These are phyloP conservation scores for Thamnophis elegans DNA, from an alignment of 2,797 vertebrate species.

Conservation along the genomic window DNA sequence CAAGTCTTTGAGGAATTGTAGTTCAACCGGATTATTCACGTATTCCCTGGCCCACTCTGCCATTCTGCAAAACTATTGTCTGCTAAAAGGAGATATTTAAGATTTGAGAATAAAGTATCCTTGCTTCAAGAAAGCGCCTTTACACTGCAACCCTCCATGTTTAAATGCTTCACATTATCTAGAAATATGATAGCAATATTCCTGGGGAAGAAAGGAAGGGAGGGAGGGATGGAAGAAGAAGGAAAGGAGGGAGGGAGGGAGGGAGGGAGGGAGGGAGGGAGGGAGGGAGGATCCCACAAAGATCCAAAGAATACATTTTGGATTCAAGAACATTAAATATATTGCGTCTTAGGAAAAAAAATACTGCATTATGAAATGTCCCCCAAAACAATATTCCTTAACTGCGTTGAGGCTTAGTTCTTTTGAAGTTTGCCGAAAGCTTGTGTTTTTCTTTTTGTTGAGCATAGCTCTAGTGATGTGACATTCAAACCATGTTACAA, in stretches of 20 bases:
- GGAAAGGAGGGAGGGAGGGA: not conserved
- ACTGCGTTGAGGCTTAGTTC: not conserved
- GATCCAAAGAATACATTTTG: constrained; percentile 3
- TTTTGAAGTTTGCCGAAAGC: constrained; percentile 5
- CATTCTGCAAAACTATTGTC: not conserved
- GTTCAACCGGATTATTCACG: not conserved
- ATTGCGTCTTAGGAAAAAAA: constrained; percentile 4
- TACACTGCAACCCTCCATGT: not conserved
- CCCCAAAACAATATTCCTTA: not conserved
- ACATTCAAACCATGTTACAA: constrained; percentile 32
- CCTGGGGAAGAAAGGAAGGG: not conserved
- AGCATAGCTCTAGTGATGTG: not conserved
- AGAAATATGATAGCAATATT: not conserved
- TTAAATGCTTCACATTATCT: not conserved
- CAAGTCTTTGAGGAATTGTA: not conserved
- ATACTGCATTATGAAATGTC: not conserved
- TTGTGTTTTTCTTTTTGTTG: not conserved
- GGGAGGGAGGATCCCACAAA: not conserved
- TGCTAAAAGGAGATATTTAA: not conserved
- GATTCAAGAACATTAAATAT: not conserved
- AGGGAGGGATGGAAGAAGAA: too few relatives aligned
- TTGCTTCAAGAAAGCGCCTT: not conserved
- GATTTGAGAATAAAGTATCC: not conserved
- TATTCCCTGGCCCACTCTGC: not conserved
- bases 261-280: too few relatives aligned